Base-by-base conservation (phyloP, 2,888 invertebrate species). In the Melipona bicolor region DNA sequence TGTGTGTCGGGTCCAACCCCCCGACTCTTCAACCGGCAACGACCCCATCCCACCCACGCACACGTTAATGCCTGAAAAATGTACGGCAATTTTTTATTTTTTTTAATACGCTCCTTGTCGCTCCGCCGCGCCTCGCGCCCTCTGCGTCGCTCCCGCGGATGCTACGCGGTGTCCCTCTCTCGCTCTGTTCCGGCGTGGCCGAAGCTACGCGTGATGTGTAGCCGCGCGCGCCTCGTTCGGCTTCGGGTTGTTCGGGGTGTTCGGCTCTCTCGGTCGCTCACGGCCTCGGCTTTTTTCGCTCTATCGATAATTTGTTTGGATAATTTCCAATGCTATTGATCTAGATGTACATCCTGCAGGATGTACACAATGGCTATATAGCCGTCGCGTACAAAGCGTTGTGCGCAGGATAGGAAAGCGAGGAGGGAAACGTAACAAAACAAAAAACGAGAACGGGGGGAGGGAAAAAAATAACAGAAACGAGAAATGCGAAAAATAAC, bases 301-400 rank as follows among this genome's bases (percentile, higher is more conserved):
- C 92, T 93, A 93, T 94, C 94, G 94, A 94, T 94, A 94, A 94
- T 94, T 94, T 94, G 94, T 94, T 94, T 94, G 94, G 94, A 94
- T 94, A 94, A 94, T 94, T 94, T 94, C 94, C 94, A 94, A 93
- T 94, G 93, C 93, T 94, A 94, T 94, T 94, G 94, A 94, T 94
- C 94, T 94, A 93, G 93, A 93, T 93, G 93, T 93, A 93, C 93
- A 94, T 94, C 93, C 93, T 93, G 91, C 92, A 93, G 92, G 91
- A 92, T 92, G 91, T 90, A 91, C 91, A 92, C 94, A 93, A 93
- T 92, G 92, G 92, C 91, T 87, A 81, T 88, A 86, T 81, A 72
- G 69, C 68, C 89, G 90, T 90, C 90, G 90, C 86, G 89, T 62
- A 89, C 91, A 91, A 91, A 91, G 90, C 88, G 79, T 76, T 74